Evolutionary conservation across 1,140 invertebrate species (phyloP), one percentile per base, ranked within the genome.

Genomic region (Orchesella cincta): DNA sequence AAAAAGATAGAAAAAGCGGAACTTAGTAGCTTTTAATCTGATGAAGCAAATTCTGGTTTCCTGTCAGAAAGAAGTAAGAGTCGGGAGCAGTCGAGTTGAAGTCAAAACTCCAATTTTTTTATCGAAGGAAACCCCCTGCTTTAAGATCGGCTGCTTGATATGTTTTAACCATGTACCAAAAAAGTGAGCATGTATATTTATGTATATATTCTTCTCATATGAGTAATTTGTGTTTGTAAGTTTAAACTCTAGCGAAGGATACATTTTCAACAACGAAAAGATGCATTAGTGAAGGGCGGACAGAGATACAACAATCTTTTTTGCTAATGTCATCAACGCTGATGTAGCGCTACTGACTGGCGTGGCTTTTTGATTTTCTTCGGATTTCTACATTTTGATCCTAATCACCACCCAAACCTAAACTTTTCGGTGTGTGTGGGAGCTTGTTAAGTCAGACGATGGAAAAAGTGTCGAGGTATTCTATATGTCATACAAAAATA

Each of bases 21-120:
- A 70, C 31, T 54, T 70, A 29, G 70, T 51, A 51, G 75, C 39
- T 71, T 71, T 71, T 67, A 76, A 76, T 52, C 75, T 62, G 75
- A 76, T 76, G 64, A 35, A 76, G 75, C 64, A 67, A 76, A 76
- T 76, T 54, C 39, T 76, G 75, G 75, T 64, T 70, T 71, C 46
- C 33, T 76, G 75, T 76, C 75, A 76, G 75, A 76, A 33, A 12
- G 1, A 31, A 23, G 12, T 31, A n/a, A 57, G 52, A 57, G 52
- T 5, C 8, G 52, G 23, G 52, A 57, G 23, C 14, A 57, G 52
- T 26, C 8, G 20, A 46, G 39, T 20, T 18, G 52, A 57, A 57
- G 23, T 57, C 23, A 57, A 57, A 57, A n/a, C n/a, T n/a, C 52
- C 52, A 57, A 57, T 57, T 57, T 57, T 57, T 57, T 57, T 57